Evolutionary conservation across 1,140 invertebrate genomes (phyloP).

Genomic region (Drosophila grimshawi): DNA sequence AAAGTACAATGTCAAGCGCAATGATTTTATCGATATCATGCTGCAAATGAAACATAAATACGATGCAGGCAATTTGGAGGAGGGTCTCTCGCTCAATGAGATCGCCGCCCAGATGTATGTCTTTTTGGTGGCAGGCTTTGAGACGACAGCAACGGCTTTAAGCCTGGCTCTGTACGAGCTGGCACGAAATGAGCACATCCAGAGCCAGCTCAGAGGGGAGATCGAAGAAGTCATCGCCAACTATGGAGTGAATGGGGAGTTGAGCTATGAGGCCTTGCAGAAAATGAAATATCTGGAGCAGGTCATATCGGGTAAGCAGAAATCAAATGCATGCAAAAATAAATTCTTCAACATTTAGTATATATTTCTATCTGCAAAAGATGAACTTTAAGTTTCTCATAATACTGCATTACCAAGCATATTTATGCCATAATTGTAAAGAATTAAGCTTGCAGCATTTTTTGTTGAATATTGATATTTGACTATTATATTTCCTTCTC

Average conservation of each 20-base stretch:
- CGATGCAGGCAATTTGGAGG: conserved; percentile 37
- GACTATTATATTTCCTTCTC: background rate
- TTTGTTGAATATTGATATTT: background rate
- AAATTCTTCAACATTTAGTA: background rate
- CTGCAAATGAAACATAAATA: conserved; percentile 78
- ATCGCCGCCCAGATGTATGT: conserved; percentile 65
- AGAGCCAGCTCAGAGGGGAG: conserved; percentile 86
- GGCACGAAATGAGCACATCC: conserved; percentile 86
- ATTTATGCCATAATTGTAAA: too few relatives aligned
- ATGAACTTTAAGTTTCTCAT: too few relatives aligned
- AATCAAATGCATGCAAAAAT: background rate
- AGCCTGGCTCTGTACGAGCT: conserved; percentile 86
- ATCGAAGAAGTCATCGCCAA: conserved; percentile 84
- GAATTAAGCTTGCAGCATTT: too few relatives aligned
- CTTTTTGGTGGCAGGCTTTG: conserved; percentile 85
- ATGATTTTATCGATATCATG: conserved; percentile 83
- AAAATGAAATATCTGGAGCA: conserved; percentile 88
- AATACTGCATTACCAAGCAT: too few relatives aligned
- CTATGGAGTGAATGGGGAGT: conserved; percentile 63
- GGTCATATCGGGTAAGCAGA: conserved; percentile 74
- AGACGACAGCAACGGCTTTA: conserved; percentile 86
- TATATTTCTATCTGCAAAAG: too few relatives aligned
- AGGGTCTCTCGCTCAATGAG: conserved; percentile 53
- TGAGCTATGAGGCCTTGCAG: conserved; percentile 85
- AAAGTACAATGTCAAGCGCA: conserved; percentile 70